Base-by-base conservation (phyloP, 2,113 vertebrate species). In the Sylvietta virens region DNA sequence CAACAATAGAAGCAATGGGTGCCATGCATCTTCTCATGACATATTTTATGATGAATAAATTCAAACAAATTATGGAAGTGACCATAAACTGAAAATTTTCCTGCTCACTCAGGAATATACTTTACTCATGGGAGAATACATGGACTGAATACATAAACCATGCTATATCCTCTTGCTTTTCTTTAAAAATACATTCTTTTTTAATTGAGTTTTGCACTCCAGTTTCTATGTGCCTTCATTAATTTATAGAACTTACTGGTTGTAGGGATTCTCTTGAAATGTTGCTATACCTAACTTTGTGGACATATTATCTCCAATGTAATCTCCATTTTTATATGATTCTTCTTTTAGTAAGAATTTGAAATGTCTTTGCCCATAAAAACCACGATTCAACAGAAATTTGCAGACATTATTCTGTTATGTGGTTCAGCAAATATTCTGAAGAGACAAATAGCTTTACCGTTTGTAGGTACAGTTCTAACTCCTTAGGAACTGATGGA, bases 281-380 rank as follows among this genome's bases (percentile, higher is more conserved):
- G 71, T 4, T 72, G 66, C 50, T 90, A 91, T 58, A 78, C 54
- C 53, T 48, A 89, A 65, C 22, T 90, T 77, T 57, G n/a, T 81
- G 33, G 65, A 84, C 65, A 51, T 37, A 27, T 12, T 81, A 88
- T 81, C 82, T 62, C 62, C 53, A 88, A 11, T 51, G 62, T 80
- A 80, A 97, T 93, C 69, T 89, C 37, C 30, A 60, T 80, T 96
- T 93, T 77, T 77, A 92, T 30, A 83, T 50, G 33, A 86, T 37
- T 95, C 44, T 61, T 91, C 66, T 67, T 78, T 81, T 50, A 92
- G 31, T 53, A 94, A 57, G 37, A 90, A 84, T 92, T 86, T 90
- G 81, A 65, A 77, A 88, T 85, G 44, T 56, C 24, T 80, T 72
- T 77, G n/a, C 47, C 64, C 22, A 27, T 48, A 50, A 86, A 88